Base-by-base conservation (phyloP, 2,888 invertebrate genomes). In the Oscheius sp. region DNA sequence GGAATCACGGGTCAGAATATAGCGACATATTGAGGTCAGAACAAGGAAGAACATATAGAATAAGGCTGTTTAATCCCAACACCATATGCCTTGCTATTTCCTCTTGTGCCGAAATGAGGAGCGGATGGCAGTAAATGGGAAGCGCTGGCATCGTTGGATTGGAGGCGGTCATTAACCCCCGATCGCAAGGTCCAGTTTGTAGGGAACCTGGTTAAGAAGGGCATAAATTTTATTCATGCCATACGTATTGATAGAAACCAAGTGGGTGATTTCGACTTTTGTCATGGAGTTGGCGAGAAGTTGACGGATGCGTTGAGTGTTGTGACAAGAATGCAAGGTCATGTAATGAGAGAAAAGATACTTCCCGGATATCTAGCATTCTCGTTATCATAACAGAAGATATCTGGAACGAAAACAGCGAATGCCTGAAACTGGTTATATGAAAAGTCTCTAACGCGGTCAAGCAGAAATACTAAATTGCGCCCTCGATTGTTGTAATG, bases 81-180 rank as follows among this genome's bases (percentile, higher is more conserved):
- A 54, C 54, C 54, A 54, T 54, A 54, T 54, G 54, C 54, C 22
- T 32, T n/a, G n/a, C n/a, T n/a, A n/a, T n/a, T n/a, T 28, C 17
- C 32, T 17, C 54, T 17, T 33, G 32, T 54, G 32, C 54, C 54
- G 32, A 54, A 36, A 54, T 33, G 54, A 32, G 36, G 28, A 33
- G 54, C 14, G 54, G 54, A n/a, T 33, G 54, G 54, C 54, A 54
- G 54, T 54, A 54, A 54, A 54, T 54, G 36, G 30, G 26, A 20
- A 33, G 54, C 32, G 20, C 33, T 59, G 59, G 59, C 59, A 59
- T 41, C 59, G 36, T 49, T 33, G 59, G 59, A 59, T 59, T 59
- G 59, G 56, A 59, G 59, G 41, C 59, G 28, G 59, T 44, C 44
- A 59, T 59, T 59, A 59, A 59, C 44, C 59, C 59, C 59, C 44